Evolutionary conservation across 1,140 invertebrate species (phyloP).

Genomic region (Nomia melanderi): DNA sequence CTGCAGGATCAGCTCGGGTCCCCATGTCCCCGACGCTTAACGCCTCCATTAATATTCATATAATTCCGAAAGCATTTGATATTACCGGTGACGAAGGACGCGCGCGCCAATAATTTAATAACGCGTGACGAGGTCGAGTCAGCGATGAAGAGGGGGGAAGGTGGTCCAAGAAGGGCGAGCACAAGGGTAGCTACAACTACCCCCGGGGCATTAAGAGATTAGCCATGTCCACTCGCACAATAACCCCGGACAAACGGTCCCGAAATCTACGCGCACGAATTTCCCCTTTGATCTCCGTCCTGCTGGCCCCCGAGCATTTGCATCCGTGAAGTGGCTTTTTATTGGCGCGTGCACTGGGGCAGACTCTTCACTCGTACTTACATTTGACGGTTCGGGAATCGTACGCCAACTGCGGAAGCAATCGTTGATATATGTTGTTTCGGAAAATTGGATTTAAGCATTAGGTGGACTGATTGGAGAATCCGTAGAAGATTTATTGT

Average conservation of each 20-base stretch:
- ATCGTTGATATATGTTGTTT: too few species aligned
- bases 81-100: slow-evolving; percentile 41
- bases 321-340: not conserved
- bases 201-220: slow-evolving; percentile 47
- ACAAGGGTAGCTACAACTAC: slow-evolving; percentile 23
- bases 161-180: slow-evolving; percentile 9
- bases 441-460: too few species aligned
- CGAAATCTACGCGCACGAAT: not conserved
- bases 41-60: slow-evolving; percentile 60
- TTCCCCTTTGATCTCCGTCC: not conserved
- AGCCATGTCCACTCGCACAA: slow-evolving; percentile 24
- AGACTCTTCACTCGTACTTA: not conserved
- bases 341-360: not conserved
- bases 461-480: too few species aligned
- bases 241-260: not conserved
- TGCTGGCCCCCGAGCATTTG: slow-evolving; percentile 7
- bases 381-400: too few species aligned
- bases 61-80: slow-evolving; percentile 48
- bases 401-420: too few species aligned
- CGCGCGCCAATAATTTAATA: slow-evolving; percentile 60
- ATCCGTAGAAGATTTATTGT: too few species aligned
- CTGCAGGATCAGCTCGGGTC: slow-evolving; percentile 11
- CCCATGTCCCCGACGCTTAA: slow-evolving; percentile 27
- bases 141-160: not conserved
- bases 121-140: slow-evolving; percentile 9